Base-by-base conservation (phyloP, 2,797 vertebrate species). In the Echeneis naucrates region DNA sequence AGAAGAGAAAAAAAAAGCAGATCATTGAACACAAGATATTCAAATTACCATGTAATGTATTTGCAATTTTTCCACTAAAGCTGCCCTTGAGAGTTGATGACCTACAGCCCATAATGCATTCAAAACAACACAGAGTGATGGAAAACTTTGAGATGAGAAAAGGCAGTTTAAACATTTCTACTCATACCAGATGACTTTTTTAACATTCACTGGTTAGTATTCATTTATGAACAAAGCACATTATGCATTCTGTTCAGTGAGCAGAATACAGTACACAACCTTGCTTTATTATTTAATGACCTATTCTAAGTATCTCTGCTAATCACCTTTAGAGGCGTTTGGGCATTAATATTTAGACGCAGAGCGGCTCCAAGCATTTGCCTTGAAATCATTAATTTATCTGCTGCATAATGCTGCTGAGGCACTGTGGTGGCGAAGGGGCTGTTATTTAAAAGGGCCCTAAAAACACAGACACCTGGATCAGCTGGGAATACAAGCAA, bases 271-370 rank as follows among this genome's bases (percentile, higher is more conserved):
- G 72, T 75, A 78, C 45, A 66, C 45, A 38, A 59, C 56, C 55
- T 62, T 75, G 57, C 69, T 89, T 66, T 52, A 88, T 91, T 85
- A 85, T 87, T 90, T 78, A 91, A 84, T 68, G 63, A 48, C 32
- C 55, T 77, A 51, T 80, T 90, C 71, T 44, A 75, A 80, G 70
- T 71, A 65, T 74, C 62, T 68, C 65, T 78, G 79, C 82, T 84
- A 80, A 84, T 86, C 85, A 89, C 81, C 82, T 81, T 79, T 79
- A 58, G 55, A 72, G 73, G 63, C 76, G 80, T 76, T 71, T 50
- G 40, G 58, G 27, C 51, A 86, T 90, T 88, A 85, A 83, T 88
- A 91, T 86, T 90, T 81, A 88, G 67, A 74, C 6, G 23, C 61
- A 32, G 33, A 55, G 77, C 26, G 65, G 54, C 84, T 83, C 60